Conservation (phyloP, 2,113 vertebrate genomes). For the Sceloporus tristichus region DNA sequence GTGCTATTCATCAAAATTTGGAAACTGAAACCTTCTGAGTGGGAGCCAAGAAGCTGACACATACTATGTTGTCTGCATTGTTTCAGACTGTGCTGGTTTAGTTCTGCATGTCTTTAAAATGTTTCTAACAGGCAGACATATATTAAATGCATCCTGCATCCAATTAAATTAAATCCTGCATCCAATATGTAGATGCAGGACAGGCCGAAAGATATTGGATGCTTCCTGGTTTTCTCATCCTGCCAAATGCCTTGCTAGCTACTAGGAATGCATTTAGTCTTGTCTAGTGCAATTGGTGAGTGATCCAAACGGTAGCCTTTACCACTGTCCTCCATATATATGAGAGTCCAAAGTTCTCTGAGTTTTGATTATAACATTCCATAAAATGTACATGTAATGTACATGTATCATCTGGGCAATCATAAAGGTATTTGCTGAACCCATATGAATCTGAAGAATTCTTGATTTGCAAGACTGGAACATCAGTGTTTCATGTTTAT, state of each 20-base stretch:
- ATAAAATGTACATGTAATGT: neutral
- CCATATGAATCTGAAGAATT: neutral
- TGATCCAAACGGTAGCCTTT: neutral
- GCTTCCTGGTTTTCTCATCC: neutral
- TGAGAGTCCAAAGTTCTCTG: neutral
- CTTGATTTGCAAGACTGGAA: neutral
- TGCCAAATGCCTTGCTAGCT: neutral
- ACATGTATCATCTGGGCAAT: neutral
- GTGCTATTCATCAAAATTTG: neutral
- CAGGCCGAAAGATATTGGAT: neutral
- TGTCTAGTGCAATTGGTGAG: neutral
- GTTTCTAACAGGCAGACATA: neutral
- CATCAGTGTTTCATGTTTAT: neutral
- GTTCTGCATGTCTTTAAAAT: neutral
- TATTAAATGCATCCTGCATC: neutral
- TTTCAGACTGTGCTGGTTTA: neutral
- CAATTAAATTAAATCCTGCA: no score
- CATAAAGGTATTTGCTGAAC: neutral
- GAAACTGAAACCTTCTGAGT: neutral
- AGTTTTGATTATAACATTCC: neutral
- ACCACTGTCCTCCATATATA: no score
- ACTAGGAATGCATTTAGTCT: neutral
- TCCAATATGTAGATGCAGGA: neutral
- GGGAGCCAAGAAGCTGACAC: conserved; percentile 37
- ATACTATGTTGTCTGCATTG: neutral